Percentiles rank a stretch among this genome's conserved stretches.
phyloP scores from a whole-genome alignment of 1,140 invertebrate genomes.

The Dendroctonus valens region DNA sequence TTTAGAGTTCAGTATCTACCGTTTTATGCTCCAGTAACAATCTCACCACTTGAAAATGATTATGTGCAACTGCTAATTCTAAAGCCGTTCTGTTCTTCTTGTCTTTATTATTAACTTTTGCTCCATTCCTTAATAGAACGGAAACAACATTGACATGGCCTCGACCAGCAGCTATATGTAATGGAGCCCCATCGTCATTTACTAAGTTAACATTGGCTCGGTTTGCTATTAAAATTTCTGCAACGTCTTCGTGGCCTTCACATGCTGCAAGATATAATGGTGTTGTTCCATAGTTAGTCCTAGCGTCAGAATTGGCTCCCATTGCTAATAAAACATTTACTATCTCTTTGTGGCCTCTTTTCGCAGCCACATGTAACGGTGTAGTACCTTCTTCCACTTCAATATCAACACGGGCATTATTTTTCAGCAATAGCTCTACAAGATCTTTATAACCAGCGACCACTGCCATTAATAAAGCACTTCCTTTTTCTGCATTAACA shows the following conservation, averaged over 20 bases:
- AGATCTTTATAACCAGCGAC: background rate
- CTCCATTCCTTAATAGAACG: slow-evolving; percentile 33
- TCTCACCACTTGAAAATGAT: slow-evolving; percentile 71
- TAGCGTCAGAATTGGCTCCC: background rate
- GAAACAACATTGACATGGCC: slow-evolving; percentile 61
- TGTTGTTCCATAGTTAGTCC: background rate
- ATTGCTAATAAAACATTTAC: background rate
- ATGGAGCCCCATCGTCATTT: background rate
- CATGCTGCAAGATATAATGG: background rate
- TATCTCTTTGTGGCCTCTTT: background rate
- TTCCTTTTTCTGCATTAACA: background rate
- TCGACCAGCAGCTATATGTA: slow-evolving; percentile 65
- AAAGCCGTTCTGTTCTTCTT: slow-evolving; percentile 33
- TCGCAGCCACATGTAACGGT: background rate
- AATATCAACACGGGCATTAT: too few relatives aligned
- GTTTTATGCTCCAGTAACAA: slow-evolving; percentile 13
- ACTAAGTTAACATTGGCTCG: slow-evolving; percentile 56
- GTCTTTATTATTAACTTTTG: slow-evolving; percentile 25
- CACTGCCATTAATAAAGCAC: background rate
- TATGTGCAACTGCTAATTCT: slow-evolving; percentile 35
- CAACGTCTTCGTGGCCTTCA: slow-evolving; percentile 2
- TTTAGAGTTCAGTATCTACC: slow-evolving; percentile 17
- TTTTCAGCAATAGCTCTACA: too few relatives aligned
- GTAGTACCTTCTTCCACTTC: too few relatives aligned
- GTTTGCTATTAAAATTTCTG: slow-evolving; percentile 18